A percentile compares a stretch with the other conserved stretches of the same genome.
Conservation (phyloP, 2,113 vertebrate genomes). For the Excalfactoria chinensis region DNA sequence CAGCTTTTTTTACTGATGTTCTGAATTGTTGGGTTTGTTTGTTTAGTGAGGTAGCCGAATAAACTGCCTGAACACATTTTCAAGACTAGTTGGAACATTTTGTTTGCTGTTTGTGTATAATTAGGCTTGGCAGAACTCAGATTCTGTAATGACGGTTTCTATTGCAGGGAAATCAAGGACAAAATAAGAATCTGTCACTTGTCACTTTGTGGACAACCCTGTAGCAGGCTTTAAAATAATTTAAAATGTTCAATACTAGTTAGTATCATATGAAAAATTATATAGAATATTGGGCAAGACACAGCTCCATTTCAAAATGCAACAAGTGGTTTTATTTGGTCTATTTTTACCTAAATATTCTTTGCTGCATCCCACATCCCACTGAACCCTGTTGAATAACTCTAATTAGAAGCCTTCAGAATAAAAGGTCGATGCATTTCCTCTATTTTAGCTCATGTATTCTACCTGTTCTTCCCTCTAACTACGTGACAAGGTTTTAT, state of each 20-base stretch:
- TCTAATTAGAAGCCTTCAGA: background rate
- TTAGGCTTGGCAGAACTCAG: background rate
- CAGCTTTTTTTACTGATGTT: background rate
- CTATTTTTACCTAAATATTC: background rate
- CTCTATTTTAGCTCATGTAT: background rate
- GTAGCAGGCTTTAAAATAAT: background rate
- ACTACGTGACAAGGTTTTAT: background rate
- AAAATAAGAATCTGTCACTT: background rate
- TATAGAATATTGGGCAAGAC: background rate
- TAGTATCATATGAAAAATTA: background rate
- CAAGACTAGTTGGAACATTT: background rate
- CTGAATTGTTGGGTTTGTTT: background rate
- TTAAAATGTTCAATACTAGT: background rate
- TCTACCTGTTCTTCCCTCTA: background rate
- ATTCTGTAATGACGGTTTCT: background rate
- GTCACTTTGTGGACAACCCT: background rate
- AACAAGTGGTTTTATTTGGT: background rate
- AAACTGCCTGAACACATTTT: slow-evolving; percentile 1
- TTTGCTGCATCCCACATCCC: background rate
- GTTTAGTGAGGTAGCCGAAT: background rate
- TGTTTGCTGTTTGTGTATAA: background rate
- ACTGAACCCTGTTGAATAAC: background rate
- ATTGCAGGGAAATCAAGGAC: background rate
- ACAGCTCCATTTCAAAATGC: background rate
- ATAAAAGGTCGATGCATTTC: background rate